Percentiles rank a stretch among this genome's conserved stretches.
phyloP scores from a whole-genome alignment of 2,888 invertebrate species.

The Crepidodera aurea region DNA sequence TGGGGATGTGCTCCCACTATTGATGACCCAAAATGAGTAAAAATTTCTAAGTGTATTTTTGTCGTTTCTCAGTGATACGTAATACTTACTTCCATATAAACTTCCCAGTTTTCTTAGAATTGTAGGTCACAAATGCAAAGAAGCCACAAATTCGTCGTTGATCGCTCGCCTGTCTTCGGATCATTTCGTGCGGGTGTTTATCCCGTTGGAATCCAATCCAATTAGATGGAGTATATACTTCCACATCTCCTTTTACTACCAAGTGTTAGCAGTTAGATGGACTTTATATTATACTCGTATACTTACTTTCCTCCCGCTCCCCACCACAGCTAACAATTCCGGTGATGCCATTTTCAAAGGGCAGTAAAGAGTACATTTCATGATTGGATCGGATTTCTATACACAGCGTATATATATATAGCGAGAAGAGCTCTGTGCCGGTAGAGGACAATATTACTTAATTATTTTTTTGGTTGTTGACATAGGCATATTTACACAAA shows the following conservation, averaged over 20 bases:
- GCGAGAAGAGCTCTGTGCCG: background rate
- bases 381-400: constrained; percentile 35
- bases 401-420: background rate
- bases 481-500: too few relatives aligned
- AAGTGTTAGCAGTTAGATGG: constrained; percentile 37
- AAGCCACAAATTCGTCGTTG: background rate
- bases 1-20: too few relatives aligned
- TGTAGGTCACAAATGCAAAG: too few relatives aligned
- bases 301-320: constrained; percentile 25
- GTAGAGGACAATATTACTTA: too few relatives aligned
- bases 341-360: constrained; percentile 31
- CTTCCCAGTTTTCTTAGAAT: too few relatives aligned
- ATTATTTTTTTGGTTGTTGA: too few relatives aligned
- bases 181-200: constrained; percentile 16
- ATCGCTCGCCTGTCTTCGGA: background rate
- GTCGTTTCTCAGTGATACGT: too few relatives aligned
- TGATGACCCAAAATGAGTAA: too few relatives aligned
- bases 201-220: constrained; percentile 39
- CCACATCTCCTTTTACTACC: constrained; percentile 28
- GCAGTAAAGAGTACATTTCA: constrained; percentile 34
- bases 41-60: too few relatives aligned
- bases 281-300: constrained; percentile 31
- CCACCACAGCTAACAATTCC: constrained; percentile 29
- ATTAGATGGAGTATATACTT: constrained; percentile 38
- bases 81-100: too few relatives aligned